Evolutionary conservation across 2,888 invertebrate species (phyloP), one percentile per base, ranked within the genome.

Genomic region (Chorisops tibialis): DNA sequence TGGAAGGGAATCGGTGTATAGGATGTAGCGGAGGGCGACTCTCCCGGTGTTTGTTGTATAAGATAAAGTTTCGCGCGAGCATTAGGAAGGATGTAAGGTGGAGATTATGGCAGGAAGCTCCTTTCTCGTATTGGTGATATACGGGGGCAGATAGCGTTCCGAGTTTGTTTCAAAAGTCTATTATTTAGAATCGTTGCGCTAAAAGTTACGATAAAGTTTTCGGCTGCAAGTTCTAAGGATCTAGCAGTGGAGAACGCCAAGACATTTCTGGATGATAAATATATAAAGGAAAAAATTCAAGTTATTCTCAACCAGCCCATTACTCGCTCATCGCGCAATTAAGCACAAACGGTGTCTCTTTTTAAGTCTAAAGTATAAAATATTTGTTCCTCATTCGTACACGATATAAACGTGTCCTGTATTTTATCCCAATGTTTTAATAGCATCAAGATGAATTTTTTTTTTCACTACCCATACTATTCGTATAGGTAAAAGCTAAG

Each of bases 291-390:
- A 18, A 16, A 45, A 45, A 11, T 45, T 45, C 12, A 1, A 41
- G 11, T 45, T 1, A 11, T 6, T 18, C 16, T 18, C 6, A 12
- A 50, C 14, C 5, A 51, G 35, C 21, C 64, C 73, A 74, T 74
- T 73, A 74, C 72, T 74, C 73, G 70, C 70, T 71, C 72, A 72
- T 74, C 74, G 73, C 74, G 73, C 75, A 75, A 75, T 75, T 75
- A 75, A 74, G 71, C 74, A 75, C 74, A 75, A 75, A 75, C 70
- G 74, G 73, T 71, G 72, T 73, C 60, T 63, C 60, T 50, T 59
- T 51, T 37, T 16, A 11, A 51, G 59, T 60, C 63, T 63, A 61
- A 63, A 61, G 41, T 61, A 63, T 65, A 61, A 64, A 64, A 64
- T 64, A 64, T 64, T 64, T 64, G 59, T 52, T n/a, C 49, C 49